Percentiles rank a stretch among this genome's conserved stretches.
Evolutionary conservation across 2,888 invertebrate species (phyloP).

Genomic region (Siphlonurus alternatus): DNA sequence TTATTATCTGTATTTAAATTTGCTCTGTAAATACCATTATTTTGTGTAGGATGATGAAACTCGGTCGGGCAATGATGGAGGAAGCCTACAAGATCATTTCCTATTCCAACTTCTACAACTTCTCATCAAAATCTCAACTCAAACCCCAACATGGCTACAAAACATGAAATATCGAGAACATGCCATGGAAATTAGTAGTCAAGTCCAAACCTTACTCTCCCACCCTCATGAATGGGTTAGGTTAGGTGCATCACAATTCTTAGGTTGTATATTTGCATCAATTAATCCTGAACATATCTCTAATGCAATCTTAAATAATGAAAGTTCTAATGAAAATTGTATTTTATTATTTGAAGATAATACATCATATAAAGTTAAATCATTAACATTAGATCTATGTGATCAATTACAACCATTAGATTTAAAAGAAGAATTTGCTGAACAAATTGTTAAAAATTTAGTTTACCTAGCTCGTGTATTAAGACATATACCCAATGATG

Average conservation of each 20-base stretch:
- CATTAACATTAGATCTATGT: conserved; percentile 53
- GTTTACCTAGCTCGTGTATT: conserved; percentile 50
- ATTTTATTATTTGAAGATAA: conserved; percentile 45
- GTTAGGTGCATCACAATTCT: conserved; percentile 53
- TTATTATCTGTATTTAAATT: too few relatives aligned
- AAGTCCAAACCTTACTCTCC: conserved; percentile 43
- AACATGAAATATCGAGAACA: conserved; percentile 29
- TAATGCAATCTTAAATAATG: conserved; percentile 14
- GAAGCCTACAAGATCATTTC: conserved; percentile 32
- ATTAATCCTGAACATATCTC: conserved; percentile 44
- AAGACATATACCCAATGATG: conserved; percentile 29
- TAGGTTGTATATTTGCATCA: conserved; percentile 50
- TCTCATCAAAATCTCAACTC: conserved; percentile 45
- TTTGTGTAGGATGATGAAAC: too few relatives aligned
- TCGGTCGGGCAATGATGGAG: neutral
- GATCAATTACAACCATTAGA: conserved; percentile 50
- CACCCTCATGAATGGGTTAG: conserved; percentile 83
- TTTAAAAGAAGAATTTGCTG: conserved; percentile 53
- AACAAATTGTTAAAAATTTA: conserved; percentile 53
- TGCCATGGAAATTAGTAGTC: conserved; percentile 12
- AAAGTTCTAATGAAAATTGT: conserved; percentile 29
- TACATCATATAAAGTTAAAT: conserved; percentile 35
- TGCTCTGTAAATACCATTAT: too few relatives aligned
- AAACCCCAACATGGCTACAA: conserved; percentile 41
- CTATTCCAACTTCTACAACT: conserved; percentile 56